Base-by-base conservation (phyloP, 2,113 vertebrate genomes). In the Clinocottus analis region DNA sequence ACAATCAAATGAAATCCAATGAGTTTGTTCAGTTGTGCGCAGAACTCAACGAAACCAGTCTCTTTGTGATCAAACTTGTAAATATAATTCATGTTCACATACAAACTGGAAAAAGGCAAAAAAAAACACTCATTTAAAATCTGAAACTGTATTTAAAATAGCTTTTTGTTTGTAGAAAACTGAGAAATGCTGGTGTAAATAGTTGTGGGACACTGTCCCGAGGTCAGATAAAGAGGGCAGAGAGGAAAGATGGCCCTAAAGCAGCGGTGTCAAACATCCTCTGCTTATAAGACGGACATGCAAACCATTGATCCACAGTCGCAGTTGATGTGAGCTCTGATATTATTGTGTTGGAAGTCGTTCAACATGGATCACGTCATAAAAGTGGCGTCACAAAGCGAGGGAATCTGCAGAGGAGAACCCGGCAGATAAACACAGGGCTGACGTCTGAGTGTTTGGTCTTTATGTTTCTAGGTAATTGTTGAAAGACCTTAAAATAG, bases 41-140 rank as follows among this genome's bases (percentile, higher is more conserved):
- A 35, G 47, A 53, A 4, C 8, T 25, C 12, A 25, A 37, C 41
- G n/a, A 47, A 55, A n/a, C n/a, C 25, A 53, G 19, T 65, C 13
- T 43, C 23, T 29, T 33, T 19, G 14, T 35, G 21, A 37, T 73
- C 47, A 16, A 16, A 43, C 31, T 10, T 1, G 12, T 33, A 41
- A 65, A 58, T 43, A 14, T 29, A 12, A 21, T 11, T 43, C 6
- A 61, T 49, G n/a, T 51, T 61, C 43, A 61, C n/a, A 51, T 35
- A 35, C 29, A 62, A 51, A 64, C 5, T 56, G 51, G 37, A 31
- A 53, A 35, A 68, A 49, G 65, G n/a, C 49, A 69, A 55, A 53
- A n/a, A n/a, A n/a, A n/a, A n/a, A 33, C 39, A 1, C 8, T n/a
- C n/a, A n/a, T 63, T 41, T 7, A 12, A 25, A 63, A 63, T 51